Conservation (phyloP, 2,888 invertebrate species). For the Drosophila emarginata region DNA sequence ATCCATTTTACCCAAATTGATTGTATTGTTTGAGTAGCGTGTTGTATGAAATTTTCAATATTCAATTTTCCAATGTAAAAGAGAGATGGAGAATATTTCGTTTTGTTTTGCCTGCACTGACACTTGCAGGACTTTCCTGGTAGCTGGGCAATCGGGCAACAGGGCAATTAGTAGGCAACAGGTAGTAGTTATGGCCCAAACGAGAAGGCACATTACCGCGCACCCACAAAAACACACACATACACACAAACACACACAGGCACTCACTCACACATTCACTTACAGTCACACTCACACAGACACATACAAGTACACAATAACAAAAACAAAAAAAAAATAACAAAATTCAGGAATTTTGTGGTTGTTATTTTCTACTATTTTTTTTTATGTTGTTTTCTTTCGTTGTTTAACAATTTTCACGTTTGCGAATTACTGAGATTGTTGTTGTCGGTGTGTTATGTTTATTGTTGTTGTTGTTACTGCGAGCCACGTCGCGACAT, state of each 20-base stretch:
- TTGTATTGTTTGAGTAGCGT: neutral
- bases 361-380: conserved; percentile 1
- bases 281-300: neutral
- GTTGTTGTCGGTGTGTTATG: conserved; percentile 3
- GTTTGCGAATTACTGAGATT: neutral
- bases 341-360: conserved; percentile 12
- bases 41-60: conserved; percentile 3
- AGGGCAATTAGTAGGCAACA: conserved; percentile 56
- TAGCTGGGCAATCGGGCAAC: neutral
- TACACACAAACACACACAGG: conserved; percentile 21
- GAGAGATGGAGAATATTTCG: neutral
- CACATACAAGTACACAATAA: conserved; percentile 9
- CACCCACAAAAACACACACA: conserved; percentile 45
- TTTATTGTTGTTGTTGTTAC: conserved; percentile 10
- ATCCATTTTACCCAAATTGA: conserved; percentile 1
- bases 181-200: conserved; percentile 65
- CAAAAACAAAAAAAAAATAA: conserved; percentile 6
- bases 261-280: neutral
- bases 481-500: conserved; percentile 31
- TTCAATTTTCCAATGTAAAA: too few relatives aligned
- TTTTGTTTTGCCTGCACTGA: conserved; percentile 4
- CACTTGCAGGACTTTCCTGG: neutral
- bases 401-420: conserved; percentile 6
- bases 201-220: conserved; percentile 54
- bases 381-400: neutral